Conservation (phyloP, 2,797 vertebrate genomes). For the Momotus momota region DNA sequence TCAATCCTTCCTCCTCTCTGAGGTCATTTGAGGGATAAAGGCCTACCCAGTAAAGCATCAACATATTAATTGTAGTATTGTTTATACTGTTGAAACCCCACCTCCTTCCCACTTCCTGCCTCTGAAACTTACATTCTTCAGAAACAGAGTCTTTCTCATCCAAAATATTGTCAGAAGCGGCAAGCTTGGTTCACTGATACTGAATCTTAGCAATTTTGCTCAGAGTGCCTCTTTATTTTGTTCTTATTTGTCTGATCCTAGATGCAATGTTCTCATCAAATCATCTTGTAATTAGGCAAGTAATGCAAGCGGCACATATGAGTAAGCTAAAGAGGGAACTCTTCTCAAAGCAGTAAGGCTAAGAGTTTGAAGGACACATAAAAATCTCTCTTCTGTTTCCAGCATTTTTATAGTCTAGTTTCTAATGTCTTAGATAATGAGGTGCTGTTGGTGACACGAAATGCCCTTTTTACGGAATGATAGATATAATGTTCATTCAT, state of each 20-base stretch:
- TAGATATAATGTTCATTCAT: not conserved
- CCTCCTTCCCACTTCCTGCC: slow-evolving; percentile 23
- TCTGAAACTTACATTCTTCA: not conserved
- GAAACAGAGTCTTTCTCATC: not conserved
- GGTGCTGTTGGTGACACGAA: not conserved
- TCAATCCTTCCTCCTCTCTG: slow-evolving; percentile 11
- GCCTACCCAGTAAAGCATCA: slow-evolving; percentile 20
- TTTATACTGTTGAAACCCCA: not conserved
- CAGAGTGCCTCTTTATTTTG: not conserved
- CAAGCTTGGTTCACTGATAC: not conserved
- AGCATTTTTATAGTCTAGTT: not conserved
- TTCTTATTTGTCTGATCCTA: not conserved
- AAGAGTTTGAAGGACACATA: not conserved
- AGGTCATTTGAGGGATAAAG: slow-evolving; percentile 46
- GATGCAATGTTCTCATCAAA: not conserved
- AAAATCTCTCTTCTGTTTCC: not conserved
- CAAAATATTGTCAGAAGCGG: not conserved
- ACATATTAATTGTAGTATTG: slow-evolving; percentile 23
- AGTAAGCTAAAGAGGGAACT: not conserved
- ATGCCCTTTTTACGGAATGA: not conserved
- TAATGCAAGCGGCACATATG: not conserved
- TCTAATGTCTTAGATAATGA: not conserved
- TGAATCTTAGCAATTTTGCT: not conserved
- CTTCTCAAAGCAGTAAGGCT: not conserved
- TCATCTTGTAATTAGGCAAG: slow-evolving; percentile 3